Conservation (phyloP, 2,888 invertebrate species). For the Pterostichus madidus region DNA sequence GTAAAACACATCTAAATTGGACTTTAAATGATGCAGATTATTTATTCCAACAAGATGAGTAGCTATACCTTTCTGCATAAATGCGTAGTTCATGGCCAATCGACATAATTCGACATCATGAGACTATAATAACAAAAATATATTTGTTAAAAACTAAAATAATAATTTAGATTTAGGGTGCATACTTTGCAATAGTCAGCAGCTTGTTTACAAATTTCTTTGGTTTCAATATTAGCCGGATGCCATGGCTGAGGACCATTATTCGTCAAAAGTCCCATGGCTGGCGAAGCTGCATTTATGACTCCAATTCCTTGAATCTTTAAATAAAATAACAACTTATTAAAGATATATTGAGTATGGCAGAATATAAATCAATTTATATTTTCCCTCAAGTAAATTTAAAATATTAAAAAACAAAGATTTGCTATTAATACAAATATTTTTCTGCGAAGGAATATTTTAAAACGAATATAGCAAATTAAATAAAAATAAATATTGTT, state of each 20-base stretch:
- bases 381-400: too few species aligned
- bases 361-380: too few species aligned
- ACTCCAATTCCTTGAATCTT: slow-evolving; percentile 87
- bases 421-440: too few species aligned
- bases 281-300: slow-evolving; percentile 90
- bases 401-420: too few species aligned
- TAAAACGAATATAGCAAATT: too few species aligned
- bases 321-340: slow-evolving; percentile 37
- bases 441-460: too few species aligned
- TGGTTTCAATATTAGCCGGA: slow-evolving; percentile 84
- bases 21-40: slow-evolving; percentile 80
- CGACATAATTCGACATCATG: slow-evolving; percentile 84
- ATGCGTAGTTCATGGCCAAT: slow-evolving; percentile 84
- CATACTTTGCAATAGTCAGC: slow-evolving; percentile 83
- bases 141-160: too few species aligned
- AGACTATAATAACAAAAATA: slow-evolving; percentile 68
- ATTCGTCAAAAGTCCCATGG: slow-evolving; percentile 84
- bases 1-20: slow-evolving; percentile 83
- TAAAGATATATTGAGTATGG: too few species aligned
- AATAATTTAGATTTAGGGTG: slow-evolving; percentile 63
- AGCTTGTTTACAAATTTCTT: slow-evolving; percentile 82
- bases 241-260: slow-evolving; percentile 86
- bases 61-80: slow-evolving; percentile 82
- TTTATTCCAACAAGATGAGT: slow-evolving; percentile 90
- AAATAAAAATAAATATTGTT: too few species aligned